phyloP scores from a whole-genome alignment of 1,140 invertebrate genomes.

The Caenorhabditis brenneri region DNA sequence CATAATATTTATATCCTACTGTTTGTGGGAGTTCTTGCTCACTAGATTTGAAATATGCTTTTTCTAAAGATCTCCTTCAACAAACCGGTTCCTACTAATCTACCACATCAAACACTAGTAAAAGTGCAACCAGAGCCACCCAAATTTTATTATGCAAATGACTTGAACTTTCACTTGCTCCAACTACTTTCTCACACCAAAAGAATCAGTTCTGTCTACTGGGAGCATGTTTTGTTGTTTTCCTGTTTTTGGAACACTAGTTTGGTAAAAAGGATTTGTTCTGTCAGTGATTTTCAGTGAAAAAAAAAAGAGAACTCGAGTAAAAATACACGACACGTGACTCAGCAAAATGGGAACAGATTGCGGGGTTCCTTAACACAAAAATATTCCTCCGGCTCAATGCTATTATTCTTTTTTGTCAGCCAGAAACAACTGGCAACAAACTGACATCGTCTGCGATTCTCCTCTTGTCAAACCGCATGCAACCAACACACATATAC shows the following conservation, averaged over 20 bases:
- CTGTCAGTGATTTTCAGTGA: not conserved
- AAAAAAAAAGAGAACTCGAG: not conserved
- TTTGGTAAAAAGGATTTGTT: not conserved
- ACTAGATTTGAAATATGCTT: no score
- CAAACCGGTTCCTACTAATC: not conserved
- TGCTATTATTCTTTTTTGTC: conserved; percentile 25
- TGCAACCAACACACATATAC: not conserved
- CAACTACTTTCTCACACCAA: not conserved
- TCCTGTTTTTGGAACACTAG: not conserved
- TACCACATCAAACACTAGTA: not conserved
- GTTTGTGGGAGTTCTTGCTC: no score
- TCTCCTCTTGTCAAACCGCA: conserved; percentile 29
- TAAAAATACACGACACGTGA: not conserved
- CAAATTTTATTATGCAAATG: conserved; percentile 23
- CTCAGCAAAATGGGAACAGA: not conserved
- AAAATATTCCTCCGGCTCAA: not conserved
- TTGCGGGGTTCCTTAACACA: conserved; percentile 26
- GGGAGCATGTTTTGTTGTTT: not conserved
- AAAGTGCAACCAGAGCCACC: conserved; percentile 6
- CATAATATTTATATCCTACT: no score
- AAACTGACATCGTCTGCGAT: not conserved
- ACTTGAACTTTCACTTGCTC: not conserved
- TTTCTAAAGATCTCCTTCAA: no score
- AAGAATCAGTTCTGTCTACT: not conserved
- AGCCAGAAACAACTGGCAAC: conserved; percentile 2